Evolutionary conservation across 2,113 vertebrate species (phyloP), one percentile per base, ranked within the genome.

Genomic region (Grantiella picta): DNA sequence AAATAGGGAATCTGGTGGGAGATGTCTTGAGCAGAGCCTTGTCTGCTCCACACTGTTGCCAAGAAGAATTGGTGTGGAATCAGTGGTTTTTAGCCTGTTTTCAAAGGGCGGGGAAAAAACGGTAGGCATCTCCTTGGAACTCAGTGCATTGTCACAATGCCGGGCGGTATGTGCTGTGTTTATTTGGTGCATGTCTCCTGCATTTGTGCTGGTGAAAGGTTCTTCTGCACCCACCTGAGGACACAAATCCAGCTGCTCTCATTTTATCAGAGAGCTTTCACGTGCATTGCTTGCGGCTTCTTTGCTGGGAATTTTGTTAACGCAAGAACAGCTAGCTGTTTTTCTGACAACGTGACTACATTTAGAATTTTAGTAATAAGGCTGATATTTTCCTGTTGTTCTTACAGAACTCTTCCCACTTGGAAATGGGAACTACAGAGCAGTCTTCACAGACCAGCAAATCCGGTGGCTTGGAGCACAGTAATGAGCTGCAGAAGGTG

Each of bases 401-500:
- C 1, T 95, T 97, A 13, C 91, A 99, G 99, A 98, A 97, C 92
- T 97, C 98, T 8, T 97, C 85, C 5, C 96, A 96, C 36, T 2
- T 91, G 84, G 90, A 95, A 33, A 44, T 61, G 63, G 95, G 63
- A 86, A 86, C 97, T 83, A 82, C 92, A 27, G 95, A 97, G 47
- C 96, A 97, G 69, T 92, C 97, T 28, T 95, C 92, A 56, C 97
- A 98, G 33, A 89, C 70, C 31, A 76, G 57, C 84, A 92, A 91
- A 71, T 80, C 92, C 65, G 95, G 79, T 92, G 97, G 94, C 76
- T 91, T 98, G 64, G 98, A 98, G 64, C 91, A 95, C 69, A 92
- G 79, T 69, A 70, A 89, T 47, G 98, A 99, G 60, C 95, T 98
- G 54, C 97, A 98, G 49, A 98, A 98, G 99, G 99, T 99, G 93